Conservation (phyloP, 35 echinoderm and acorn worm genomes). For the Apostichopus californicus region DNA sequence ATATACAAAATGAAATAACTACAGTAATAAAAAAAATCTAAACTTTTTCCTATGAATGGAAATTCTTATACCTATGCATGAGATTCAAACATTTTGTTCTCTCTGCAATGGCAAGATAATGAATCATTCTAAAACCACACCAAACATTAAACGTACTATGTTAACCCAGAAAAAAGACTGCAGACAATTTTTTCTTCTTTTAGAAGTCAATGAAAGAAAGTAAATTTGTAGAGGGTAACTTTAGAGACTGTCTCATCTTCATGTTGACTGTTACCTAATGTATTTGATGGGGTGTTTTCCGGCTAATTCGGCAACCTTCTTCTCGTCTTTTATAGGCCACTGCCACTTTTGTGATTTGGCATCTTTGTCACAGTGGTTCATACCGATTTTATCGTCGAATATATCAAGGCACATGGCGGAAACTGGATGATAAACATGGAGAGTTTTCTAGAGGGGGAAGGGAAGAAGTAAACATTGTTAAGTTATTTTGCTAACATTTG, state of each 20-base stretch:
- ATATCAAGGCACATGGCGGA: constrained; percentile 76
- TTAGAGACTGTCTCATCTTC: not conserved
- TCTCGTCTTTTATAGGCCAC: constrained; percentile 35
- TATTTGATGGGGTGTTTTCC: constrained; percentile 60
- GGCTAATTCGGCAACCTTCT: constrained; percentile 48
- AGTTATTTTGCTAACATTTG: not conserved
- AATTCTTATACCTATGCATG: too few species aligned
- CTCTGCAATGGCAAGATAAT: too few species aligned
- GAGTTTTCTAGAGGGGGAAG: constrained; percentile 35
- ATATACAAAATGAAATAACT: too few species aligned
- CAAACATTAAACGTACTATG: too few species aligned
- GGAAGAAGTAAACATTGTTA: constrained; percentile 10
- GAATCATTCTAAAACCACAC: too few species aligned
- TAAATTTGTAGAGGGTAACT: too few species aligned
- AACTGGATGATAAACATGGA: constrained; percentile 72
- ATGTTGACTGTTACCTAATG: constrained; percentile 33
- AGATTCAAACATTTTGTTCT: too few species aligned
- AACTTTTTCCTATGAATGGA: too few species aligned
- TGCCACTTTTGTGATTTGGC: constrained; percentile 23
- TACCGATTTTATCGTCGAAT: not conserved
- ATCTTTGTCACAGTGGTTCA: constrained; percentile 50
- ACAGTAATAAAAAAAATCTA: too few species aligned
- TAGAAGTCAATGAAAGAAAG: too few species aligned
- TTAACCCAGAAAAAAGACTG: too few species aligned
- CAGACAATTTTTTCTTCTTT: too few species aligned